Base-by-base conservation (phyloP, 2,888 invertebrate genomes). In the Achlya flavicornis region DNA sequence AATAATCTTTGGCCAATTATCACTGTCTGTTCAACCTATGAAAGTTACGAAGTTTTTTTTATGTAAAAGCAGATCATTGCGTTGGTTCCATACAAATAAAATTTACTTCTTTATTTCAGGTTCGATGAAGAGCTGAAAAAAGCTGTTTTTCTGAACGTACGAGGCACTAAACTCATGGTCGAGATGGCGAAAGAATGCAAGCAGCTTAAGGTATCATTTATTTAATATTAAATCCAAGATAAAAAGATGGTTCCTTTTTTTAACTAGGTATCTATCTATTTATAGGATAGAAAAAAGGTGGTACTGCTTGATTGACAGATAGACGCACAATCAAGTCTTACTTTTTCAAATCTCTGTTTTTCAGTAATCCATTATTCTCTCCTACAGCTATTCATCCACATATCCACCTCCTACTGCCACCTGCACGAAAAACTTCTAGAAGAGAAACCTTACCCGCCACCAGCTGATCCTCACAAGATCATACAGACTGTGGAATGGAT, bases 381-480 rank as follows among this genome's bases (percentile, higher is more conserved):
- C 77, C 78, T 5, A 8, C 87, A 96, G 95, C 89, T 96, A 4
- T 95, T 97, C 82, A 94, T 96, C 61, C 97, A 98, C 87, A 95
- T 98, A 7, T 98, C 98, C 2, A 98, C 98, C 0, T 96, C 98
- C 0, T 98, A 98, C 87, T 98, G 98, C 78, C 98, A 99, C 84
- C 95, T 98, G 65, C 96, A 97, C 79, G 96, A 97, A 83, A 95
- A 96, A 69, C 94, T 97, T 4, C 89, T 98, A 26, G 96, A 97
- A 72, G 99, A 99, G 89, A 96, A 96, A 77, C 95, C 98, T 0
- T 99, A 99, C 86, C 97, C 97, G 4, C 97, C 97, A 0, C 97
- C 97, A 0, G 96, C 96, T 62, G 94, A 96, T 89, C 97, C 97
- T 0, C 95, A 96, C 75, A 94, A 96, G 75, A 94, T 97, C 70